Base-by-base conservation (phyloP, 2,797 vertebrate species). In the Yasuhikotakia modesta region DNA sequence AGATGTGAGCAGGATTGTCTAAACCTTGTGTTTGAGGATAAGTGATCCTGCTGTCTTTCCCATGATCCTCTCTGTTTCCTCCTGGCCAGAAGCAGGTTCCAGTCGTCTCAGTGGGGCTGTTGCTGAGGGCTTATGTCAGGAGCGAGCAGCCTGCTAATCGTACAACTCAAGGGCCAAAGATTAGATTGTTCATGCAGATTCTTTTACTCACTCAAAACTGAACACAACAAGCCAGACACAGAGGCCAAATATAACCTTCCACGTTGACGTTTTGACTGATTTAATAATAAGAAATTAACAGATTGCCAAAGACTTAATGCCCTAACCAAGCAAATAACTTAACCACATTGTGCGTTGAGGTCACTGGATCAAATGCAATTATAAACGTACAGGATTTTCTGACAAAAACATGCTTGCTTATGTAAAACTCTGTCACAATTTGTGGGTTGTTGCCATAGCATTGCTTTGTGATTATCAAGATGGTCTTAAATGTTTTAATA, bases 211-310 rank as follows among this genome's bases (percentile, higher is more conserved):
- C 82, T 83, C 82, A 85, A 90, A 89, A 88, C 73, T 85, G 89
- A 86, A 80, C 78, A 79, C 85, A 87, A 88, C 83, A 80, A 57
- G 70, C 39, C 35, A 90, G 90, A 90, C 88, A 88, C 79, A 27
- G 81, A 50, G 89, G 89, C 85, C 91, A 93, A 92, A 87, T 89
- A 79, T 83, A 89, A 79, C 64, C 66, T 81, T 78, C 65, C 75
- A 80, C 73, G 81, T 81, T 81, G 76, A 84, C 81, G 71, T 87
- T 81, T 77, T 83, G 68, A 90, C 85, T 70, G n/a, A n/a, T n/a
- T n/a, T n/a, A n/a, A n/a, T n/a, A n/a, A n/a, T n/a, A n/a, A n/a
- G n/a, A n/a, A n/a, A n/a, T n/a, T n/a, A n/a, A n/a, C n/a, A n/a
- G n/a, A n/a, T n/a, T n/a, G n/a, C n/a, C n/a, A 22, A 27, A 73